A percentile compares a stretch with the other conserved stretches of the same genome.
Evolutionary conservation across 2,888 invertebrate species (phyloP).

Genomic region (Cancer borealis): DNA sequence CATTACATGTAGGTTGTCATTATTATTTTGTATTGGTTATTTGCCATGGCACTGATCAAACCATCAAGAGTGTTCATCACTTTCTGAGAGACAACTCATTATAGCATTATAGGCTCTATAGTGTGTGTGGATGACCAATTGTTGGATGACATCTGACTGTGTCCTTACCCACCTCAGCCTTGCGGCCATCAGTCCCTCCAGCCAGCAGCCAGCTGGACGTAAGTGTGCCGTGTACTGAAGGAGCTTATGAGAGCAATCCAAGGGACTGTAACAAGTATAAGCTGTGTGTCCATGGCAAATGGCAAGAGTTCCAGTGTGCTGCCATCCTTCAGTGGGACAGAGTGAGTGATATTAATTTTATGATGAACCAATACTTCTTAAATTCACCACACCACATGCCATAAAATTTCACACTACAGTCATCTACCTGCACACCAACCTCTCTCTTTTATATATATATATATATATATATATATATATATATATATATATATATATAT

Average conservation of each 20-base stretch:
- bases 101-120: not conserved
- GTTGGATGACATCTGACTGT: not conserved
- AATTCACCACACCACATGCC: not conserved
- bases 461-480: no score
- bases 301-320: slow-evolving; percentile 86
- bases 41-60: not conserved
- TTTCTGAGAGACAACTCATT: not conserved
- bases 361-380: not conserved
- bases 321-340: slow-evolving; percentile 81
- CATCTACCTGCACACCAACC: not conserved
- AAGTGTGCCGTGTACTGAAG: slow-evolving; percentile 48
- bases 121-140: not conserved
- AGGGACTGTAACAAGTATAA: slow-evolving; percentile 80
- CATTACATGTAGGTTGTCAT: not conserved
- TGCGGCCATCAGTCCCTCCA: slow-evolving; percentile 31
- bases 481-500: no score
- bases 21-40: not conserved
- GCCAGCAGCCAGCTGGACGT: not conserved
- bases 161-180: slow-evolving; percentile 42
- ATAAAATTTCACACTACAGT: not conserved
- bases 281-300: slow-evolving; percentile 89
- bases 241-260: not conserved
- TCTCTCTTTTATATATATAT: not conserved
- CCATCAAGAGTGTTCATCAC: not conserved
- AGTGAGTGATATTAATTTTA: slow-evolving; percentile 15